A percentile compares a stretch with the other conserved stretches of the same genome.
These are phyloP conservation scores for Sebastes itinus DNA, from an alignment of 2,797 vertebrate genomes.

Conservation along the genomic window DNA sequence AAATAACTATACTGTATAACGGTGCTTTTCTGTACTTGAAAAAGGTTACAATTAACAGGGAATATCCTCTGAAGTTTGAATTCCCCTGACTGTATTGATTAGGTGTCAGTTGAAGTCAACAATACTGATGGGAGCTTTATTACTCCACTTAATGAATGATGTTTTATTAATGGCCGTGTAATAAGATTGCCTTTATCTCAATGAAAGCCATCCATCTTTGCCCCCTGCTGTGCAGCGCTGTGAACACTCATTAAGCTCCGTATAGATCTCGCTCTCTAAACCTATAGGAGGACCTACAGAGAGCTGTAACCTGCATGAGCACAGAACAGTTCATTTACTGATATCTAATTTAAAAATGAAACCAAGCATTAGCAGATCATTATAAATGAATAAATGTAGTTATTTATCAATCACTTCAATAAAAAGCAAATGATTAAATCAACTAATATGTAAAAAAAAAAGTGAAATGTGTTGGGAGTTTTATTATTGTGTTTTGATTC, in stretches of 20 bases:
- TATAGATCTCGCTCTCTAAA: constrained; percentile 49
- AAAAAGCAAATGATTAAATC: not conserved
- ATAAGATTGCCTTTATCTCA: constrained; percentile 82
- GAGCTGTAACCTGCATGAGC: not conserved
- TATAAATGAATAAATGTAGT: not conserved
- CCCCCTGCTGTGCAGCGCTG: constrained; percentile 48
- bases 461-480: not conserved
- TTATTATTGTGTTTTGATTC: too few species aligned
- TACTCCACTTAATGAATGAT: constrained; percentile 81
- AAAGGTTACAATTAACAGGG: constrained; percentile 50
- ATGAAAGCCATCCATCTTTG: constrained; percentile 77
- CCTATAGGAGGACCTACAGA: not conserved
- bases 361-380: not conserved
- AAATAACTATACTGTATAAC: not conserved
- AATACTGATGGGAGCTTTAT: constrained; percentile 76
- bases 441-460: too few species aligned
- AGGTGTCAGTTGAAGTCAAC: constrained; percentile 67
- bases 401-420: not conserved
- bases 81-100: constrained; percentile 64
- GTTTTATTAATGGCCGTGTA: constrained; percentile 83
- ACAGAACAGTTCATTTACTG: not conserved
- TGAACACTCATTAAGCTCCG: constrained; percentile 65
- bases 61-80: constrained; percentile 45
- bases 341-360: not conserved
- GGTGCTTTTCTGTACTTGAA: constrained; percentile 1